phyloP scores from a whole-genome alignment of 2,797 vertebrate genomes.

The Amblyopsis hoosieri region DNA sequence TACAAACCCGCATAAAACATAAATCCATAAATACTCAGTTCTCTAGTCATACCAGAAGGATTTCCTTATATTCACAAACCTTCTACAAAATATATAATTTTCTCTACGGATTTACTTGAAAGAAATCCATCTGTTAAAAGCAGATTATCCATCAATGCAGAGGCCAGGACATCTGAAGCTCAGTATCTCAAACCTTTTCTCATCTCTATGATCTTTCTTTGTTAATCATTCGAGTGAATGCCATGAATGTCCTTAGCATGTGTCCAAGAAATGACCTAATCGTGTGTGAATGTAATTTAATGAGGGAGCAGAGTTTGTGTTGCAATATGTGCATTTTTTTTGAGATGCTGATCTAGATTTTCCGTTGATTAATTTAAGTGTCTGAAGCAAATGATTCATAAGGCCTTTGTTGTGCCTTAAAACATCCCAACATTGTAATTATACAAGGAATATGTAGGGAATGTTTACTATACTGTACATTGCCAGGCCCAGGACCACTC shows the following conservation, averaged over 20 bases:
- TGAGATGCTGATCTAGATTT: too few relatives aligned
- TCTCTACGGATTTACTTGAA: slow-evolving; percentile 5
- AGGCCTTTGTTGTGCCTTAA: not conserved
- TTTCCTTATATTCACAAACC: too few relatives aligned
- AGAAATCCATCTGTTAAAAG: slow-evolving; percentile 26
- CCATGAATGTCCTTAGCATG: not conserved
- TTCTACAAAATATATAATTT: slow-evolving; percentile 15
- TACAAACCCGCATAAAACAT: slow-evolving; percentile 4
- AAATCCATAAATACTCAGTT: not conserved
- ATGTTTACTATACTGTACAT: too few relatives aligned
- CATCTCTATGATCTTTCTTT: slow-evolving; percentile 19
- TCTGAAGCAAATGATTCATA: too few relatives aligned
- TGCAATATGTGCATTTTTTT: not conserved
- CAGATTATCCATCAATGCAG: slow-evolving; percentile 35
- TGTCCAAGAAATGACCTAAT: not conserved
- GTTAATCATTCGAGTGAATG: not conserved
- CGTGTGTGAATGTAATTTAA: not conserved
- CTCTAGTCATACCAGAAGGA: not conserved
- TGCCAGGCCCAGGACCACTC: not conserved
- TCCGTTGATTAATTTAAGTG: too few relatives aligned
- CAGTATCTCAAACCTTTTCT: slow-evolving; percentile 10
- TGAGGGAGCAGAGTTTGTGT: not conserved
- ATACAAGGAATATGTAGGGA: too few relatives aligned
- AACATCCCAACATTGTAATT: too few relatives aligned
- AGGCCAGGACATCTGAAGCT: slow-evolving; percentile 15